Evolutionary conservation across 2,113 vertebrate genomes (phyloP).

Genomic region (Sebastes schlegelii): DNA sequence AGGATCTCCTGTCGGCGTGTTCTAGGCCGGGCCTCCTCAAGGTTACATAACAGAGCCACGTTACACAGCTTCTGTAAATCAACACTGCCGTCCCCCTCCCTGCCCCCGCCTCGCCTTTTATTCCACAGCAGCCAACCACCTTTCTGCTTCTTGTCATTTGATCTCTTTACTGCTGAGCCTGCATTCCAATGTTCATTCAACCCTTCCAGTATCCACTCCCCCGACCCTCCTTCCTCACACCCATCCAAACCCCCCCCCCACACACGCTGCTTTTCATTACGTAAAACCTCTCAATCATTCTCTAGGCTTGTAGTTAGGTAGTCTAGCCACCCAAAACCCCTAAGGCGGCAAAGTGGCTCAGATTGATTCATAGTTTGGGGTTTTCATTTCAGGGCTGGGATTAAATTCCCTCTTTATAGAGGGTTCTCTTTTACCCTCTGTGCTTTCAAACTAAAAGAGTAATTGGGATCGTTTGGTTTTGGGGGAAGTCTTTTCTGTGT

Average conservation of each 20-base stretch:
- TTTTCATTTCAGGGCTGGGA: constrained; percentile 1
- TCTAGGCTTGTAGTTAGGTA: constrained; percentile 32
- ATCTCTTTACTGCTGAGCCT: constrained; percentile 76
- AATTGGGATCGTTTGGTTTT: not conserved
- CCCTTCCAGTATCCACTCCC: constrained; percentile 58
- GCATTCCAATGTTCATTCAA: constrained; percentile 81
- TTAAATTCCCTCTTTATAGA: constrained; percentile 18
- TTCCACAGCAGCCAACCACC: constrained; percentile 64
- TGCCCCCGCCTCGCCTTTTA: constrained; percentile 54
- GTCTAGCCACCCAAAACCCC: constrained; percentile 22
- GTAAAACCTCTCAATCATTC: constrained; percentile 39
- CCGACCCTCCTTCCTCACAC: not conserved
- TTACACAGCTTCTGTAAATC: constrained; percentile 69
- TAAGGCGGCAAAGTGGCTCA: constrained; percentile 18
- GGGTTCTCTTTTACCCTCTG: not conserved
- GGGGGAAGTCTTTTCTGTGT: not conserved
- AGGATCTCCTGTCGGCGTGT: constrained; percentile 3
- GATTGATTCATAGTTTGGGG: constrained; percentile 29
- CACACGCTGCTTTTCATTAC: constrained; percentile 35
- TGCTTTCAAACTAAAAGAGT: constrained; percentile 10
- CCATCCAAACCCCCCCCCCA: not conserved
- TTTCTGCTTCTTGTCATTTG: constrained; percentile 69
- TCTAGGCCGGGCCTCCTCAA: not conserved
- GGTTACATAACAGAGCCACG: constrained; percentile 69
- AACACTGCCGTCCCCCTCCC: constrained; percentile 51